Evolutionary conservation across 2,888 invertebrate species (phyloP).

Genomic region (Lepidocyrtoides sp.): DNA sequence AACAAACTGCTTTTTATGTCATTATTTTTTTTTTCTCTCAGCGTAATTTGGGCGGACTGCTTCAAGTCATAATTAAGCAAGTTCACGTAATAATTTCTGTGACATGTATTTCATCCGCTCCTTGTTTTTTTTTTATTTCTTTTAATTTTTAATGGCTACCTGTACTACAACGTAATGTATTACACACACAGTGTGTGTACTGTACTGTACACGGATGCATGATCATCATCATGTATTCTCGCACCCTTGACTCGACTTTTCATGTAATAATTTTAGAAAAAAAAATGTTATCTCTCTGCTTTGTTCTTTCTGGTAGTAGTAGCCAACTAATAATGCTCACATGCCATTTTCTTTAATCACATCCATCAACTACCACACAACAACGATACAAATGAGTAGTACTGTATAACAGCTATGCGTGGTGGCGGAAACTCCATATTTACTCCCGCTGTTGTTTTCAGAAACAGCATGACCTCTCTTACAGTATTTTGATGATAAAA

Average conservation of each 20-base stretch:
- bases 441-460: conserved; percentile 73
- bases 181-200: neutral
- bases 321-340: conserved; percentile 65
- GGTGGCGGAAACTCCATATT: conserved; percentile 70
- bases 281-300: conserved; percentile 37
- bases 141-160: neutral
- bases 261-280: conserved; percentile 28
- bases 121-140: conserved; percentile 33
- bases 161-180: too few relatives aligned
- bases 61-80: conserved; percentile 80
- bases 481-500: conserved; percentile 47
- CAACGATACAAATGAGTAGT: neutral
- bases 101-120: conserved; percentile 78
- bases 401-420: neutral
- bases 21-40: conserved; percentile 75
- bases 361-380: conserved; percentile 47
- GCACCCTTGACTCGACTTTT: conserved; percentile 69
- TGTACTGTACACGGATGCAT: conserved; percentile 48
- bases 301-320: conserved; percentile 14
- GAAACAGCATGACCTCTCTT: conserved; percentile 73
- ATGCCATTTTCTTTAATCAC: conserved; percentile 74
- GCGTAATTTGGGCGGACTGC: conserved; percentile 79
- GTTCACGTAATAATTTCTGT: conserved; percentile 80
- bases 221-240: conserved; percentile 64
- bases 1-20: conserved; percentile 79